Evolutionary conservation across 2,797 vertebrate species (phyloP).

Genomic region (Propithecus perrieri): DNA sequence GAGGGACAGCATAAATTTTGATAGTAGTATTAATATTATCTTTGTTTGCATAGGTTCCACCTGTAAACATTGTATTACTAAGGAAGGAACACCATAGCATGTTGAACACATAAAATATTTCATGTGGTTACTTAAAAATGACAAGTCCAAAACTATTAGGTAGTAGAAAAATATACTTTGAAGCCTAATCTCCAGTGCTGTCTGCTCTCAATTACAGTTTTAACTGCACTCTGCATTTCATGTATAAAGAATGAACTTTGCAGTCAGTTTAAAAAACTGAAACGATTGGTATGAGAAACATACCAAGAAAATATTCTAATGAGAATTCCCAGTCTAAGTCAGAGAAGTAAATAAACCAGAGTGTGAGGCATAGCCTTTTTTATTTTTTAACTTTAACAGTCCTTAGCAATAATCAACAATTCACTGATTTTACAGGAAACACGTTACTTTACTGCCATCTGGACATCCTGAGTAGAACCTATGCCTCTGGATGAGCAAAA

Average conservation of each 20-base stretch:
- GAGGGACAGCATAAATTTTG: background rate
- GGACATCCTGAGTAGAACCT: conserved; percentile 51
- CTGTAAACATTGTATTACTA: background rate
- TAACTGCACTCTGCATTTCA: background rate
- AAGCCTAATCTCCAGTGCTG: background rate
- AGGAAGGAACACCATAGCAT: background rate
- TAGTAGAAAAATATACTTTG: background rate
- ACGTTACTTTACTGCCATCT: conserved; percentile 41
- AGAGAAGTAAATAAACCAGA: conserved; percentile 47
- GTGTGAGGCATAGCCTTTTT: background rate
- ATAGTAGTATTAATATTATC: background rate
- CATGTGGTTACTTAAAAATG: background rate
- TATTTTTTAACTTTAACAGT: background rate
- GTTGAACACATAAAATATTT: background rate
- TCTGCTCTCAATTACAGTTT: background rate
- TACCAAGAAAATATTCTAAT: conserved; percentile 38
- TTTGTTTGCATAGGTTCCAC: background rate
- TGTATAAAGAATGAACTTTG: background rate
- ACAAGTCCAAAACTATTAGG: background rate
- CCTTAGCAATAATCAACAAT: conserved; percentile 42
- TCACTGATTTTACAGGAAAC: conserved; percentile 54
- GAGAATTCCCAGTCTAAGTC: background rate
- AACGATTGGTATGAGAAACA: conserved; percentile 21
- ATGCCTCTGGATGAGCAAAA: conserved; percentile 35
- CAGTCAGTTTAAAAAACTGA: background rate